A percentile compares a stretch with the other conserved stretches of the same genome.
Evolutionary conservation across 2,888 invertebrate species (phyloP).

Genomic region (Melieria crassipennis): DNA sequence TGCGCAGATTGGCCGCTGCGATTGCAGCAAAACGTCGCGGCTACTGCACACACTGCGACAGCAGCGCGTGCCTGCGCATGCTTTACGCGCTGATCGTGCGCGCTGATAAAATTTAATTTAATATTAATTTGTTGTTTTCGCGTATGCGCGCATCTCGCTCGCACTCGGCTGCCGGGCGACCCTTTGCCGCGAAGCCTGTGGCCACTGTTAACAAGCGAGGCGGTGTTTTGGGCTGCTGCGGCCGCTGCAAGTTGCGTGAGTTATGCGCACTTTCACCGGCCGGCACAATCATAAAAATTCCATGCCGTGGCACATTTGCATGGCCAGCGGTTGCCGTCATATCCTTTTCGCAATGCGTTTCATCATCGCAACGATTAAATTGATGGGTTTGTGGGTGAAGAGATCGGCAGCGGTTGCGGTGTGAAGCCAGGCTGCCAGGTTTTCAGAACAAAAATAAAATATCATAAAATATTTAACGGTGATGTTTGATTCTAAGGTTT

Average conservation of each 20-base stretch:
- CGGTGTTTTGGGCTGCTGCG: background rate
- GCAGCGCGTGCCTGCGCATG: background rate
- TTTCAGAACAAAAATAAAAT: too few relatives aligned
- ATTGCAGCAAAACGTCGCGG: constrained; percentile 28
- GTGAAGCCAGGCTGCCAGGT: too few relatives aligned
- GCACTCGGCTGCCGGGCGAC: constrained; percentile 2
- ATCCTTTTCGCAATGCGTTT: too few relatives aligned
- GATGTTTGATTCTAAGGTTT: too few relatives aligned
- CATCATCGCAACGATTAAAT: too few relatives aligned
- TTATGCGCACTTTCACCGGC: constrained; percentile 31
- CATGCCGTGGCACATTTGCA: background rate
- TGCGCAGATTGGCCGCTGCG: constrained; percentile 17
- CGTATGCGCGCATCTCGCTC: constrained; percentile 1
- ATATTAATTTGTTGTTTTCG: constrained; percentile 30
- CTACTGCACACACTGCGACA: constrained; percentile 17
- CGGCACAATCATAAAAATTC: constrained; percentile 30
- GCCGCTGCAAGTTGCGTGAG: constrained; percentile 24
- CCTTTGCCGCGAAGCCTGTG: background rate
- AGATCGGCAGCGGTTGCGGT: too few relatives aligned
- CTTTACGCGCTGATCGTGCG: constrained; percentile 18
- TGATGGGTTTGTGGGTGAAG: too few relatives aligned
- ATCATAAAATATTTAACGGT: too few relatives aligned
- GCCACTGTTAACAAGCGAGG: background rate
- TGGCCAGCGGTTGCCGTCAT: too few relatives aligned
- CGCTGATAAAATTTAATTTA: constrained; percentile 32